phyloP scores from a whole-genome alignment of 2,797 vertebrate species.

The Diceros bicornis region DNA sequence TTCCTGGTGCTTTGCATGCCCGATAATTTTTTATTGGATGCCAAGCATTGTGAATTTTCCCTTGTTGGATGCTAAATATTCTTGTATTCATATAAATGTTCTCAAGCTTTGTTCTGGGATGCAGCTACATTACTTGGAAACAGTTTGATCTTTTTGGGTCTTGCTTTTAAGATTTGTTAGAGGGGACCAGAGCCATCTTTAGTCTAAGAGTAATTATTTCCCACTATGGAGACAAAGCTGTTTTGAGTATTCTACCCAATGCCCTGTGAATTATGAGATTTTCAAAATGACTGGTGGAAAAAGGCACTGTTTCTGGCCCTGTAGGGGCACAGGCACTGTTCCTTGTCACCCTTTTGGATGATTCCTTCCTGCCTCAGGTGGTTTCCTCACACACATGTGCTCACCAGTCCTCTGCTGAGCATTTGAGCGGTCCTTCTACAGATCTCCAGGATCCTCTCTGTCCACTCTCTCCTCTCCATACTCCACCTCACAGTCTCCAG shows the following conservation, averaged over 20 bases:
- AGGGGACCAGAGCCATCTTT: background rate
- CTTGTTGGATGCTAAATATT: background rate
- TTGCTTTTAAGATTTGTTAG: background rate
- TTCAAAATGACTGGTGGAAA: background rate
- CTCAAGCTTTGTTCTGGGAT: background rate
- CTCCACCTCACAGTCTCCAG: background rate
- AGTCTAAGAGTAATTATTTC: background rate
- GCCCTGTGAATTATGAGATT: background rate
- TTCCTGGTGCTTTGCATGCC: background rate
- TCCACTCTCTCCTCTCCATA: background rate
- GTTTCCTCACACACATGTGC: background rate
- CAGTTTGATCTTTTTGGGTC: background rate
- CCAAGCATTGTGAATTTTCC: background rate
- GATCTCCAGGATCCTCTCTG: background rate
- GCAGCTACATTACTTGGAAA: background rate
- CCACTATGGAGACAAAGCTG: accelerated
- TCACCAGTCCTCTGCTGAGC: background rate
- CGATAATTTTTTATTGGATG: background rate
- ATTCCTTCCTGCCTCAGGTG: background rate
- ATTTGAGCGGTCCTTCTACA: background rate
- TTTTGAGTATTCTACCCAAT: no score
- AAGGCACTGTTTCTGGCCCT: background rate
- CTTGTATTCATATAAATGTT: background rate
- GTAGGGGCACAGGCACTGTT: no score
- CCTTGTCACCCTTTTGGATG: background rate